A percentile compares a stretch with the other conserved stretches of the same genome.
Evolutionary conservation across 2,797 vertebrate species (phyloP).

Genomic region (Dermochelys coriacea): DNA sequence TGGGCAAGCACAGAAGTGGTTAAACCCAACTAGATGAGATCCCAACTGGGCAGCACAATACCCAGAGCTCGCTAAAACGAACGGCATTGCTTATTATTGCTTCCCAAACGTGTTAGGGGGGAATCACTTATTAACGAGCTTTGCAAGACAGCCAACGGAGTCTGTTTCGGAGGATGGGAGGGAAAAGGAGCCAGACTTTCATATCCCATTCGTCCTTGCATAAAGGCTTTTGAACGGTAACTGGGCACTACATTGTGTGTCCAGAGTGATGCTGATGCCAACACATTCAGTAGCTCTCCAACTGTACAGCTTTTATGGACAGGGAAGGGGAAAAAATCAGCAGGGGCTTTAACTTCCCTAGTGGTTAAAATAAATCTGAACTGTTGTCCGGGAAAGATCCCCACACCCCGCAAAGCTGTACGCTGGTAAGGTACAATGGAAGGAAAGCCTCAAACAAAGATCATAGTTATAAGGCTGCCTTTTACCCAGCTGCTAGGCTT

Average conservation of each 20-base stretch:
- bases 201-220: background rate
- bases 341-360: background rate
- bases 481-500: background rate
- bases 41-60: background rate
- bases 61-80: background rate
- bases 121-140: background rate
- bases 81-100: background rate
- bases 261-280: background rate
- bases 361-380: background rate
- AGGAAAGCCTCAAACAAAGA: background rate
- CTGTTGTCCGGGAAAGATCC: background rate
- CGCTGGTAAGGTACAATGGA: no score
- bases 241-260: background rate
- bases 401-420: background rate
- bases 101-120: rapidly evolving
- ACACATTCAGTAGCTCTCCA: background rate
- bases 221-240: background rate
- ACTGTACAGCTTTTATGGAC: background rate
- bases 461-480: background rate
- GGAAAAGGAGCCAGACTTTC: background rate
- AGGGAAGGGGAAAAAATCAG: background rate
- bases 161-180: background rate
- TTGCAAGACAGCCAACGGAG: background rate
- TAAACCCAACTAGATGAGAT: background rate
- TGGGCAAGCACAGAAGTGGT: background rate